Base-by-base conservation (phyloP, 2,888 invertebrate genomes). In the Cephus sareptanus region DNA sequence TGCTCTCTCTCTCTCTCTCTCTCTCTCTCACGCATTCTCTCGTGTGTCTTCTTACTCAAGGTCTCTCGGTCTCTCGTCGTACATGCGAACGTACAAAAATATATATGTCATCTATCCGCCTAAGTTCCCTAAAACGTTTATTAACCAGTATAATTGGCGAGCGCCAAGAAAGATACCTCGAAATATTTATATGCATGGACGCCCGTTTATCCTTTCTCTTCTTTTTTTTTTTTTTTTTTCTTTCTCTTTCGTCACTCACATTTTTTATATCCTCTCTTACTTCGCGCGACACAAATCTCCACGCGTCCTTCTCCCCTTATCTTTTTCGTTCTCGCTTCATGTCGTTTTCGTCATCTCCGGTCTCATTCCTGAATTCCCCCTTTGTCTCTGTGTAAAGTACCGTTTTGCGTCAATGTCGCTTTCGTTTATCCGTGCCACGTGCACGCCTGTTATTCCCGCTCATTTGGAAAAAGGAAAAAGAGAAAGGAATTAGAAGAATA, bases 61-160 rank as follows among this genome's bases (percentile, higher is more conserved):
- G 70, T 77, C 35, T 73, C 75, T 71, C 74, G 73, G 68, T 76
- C 56, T 78, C 71, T 79, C 37, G 75, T 33, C 70, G 34, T 34
- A 84, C 82, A 85, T 88, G 89, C 90, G 89, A 90, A 90, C 88
- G 91, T 91, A 91, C 90, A 91, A 91, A 91, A 91, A 91, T 91
- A 91, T 90, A 91, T 91, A 88, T 88, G 88, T 90, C 83, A 90
- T 91, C 89, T 91, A 91, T 91, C 85, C 85, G 86, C 56, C 87
- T 89, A 89, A 87, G 87, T 34, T 86, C 86, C 89, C 90, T 90
- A 90, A 91, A 90, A 89, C 87, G 80, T 82, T 80, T 80, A 82
- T 83, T 83, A 86, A 86, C 81, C 87, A 82, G 84, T 83, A 81
- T 79, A 84, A 83, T 87, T 81, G 79, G 82, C 84, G 86, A 86